These are phyloP conservation scores for Leptopilina syphax DNA, from an alignment of 2,888 invertebrate species.

Conservation along the genomic window DNA sequence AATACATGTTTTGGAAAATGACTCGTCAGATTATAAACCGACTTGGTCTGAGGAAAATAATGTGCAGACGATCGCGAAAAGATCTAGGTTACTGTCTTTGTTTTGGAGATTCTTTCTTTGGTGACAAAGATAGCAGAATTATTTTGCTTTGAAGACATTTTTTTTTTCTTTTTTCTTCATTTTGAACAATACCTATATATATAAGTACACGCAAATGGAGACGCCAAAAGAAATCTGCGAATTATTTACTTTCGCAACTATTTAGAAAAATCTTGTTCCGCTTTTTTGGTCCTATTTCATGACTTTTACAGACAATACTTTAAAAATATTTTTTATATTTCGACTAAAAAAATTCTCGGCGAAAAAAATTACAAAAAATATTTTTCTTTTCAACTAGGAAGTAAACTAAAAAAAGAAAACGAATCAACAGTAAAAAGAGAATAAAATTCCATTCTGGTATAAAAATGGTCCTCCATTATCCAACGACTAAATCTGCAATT, in stretches of 20 bases:
- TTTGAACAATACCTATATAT: neutral
- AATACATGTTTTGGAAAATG: neutral
- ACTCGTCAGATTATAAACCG: constrained; percentile 14
- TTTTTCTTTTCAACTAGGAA: no score
- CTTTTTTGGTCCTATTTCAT: no score
- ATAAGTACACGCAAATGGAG: neutral
- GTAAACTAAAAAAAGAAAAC: neutral
- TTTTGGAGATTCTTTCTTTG: constrained; percentile 29
- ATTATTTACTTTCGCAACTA: neutral
- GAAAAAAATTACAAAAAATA: no score
- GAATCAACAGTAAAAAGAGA: neutral
- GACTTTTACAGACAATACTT: no score
- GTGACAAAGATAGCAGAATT: neutral
- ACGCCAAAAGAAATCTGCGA: neutral
- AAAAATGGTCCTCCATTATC: neutral
- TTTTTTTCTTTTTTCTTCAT: neutral
- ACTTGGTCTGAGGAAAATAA: constrained; percentile 11
- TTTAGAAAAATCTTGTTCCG: no score
- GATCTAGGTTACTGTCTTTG: constrained; percentile 34
- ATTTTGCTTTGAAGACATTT: neutral
- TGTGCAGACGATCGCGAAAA: constrained; percentile 31
- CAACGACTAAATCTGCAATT: constrained; percentile 14
- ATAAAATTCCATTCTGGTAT: neutral
- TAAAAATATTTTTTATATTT: no score
- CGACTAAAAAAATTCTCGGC: no score